Percentiles rank a stretch among this genome's conserved stretches.
These are phyloP conservation scores for Apaloderma vittatum DNA, from an alignment of 2,113 vertebrate species.

Conservation along the genomic window DNA sequence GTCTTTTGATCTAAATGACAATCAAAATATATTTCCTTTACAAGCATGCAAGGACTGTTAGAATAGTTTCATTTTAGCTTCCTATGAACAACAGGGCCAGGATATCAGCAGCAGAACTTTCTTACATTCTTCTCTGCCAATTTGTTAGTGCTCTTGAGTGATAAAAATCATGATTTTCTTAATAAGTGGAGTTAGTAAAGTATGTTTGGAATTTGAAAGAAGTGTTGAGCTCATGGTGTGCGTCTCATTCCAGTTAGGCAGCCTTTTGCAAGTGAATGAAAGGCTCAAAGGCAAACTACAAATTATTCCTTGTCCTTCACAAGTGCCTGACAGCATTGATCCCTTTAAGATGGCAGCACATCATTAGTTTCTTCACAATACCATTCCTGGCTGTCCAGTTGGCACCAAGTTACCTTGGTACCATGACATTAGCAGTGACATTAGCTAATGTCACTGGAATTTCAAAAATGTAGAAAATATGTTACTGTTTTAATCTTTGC, in stretches of 20 bases:
- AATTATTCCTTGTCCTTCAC: slow-evolving; percentile 31
- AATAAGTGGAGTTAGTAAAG: neutral
- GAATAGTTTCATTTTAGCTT: neutral
- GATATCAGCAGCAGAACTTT: neutral
- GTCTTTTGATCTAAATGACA: neutral
- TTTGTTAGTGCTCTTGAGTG: slow-evolving; percentile 43
- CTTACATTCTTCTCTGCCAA: slow-evolving; percentile 14
- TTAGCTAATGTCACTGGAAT: neutral
- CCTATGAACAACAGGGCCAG: neutral
- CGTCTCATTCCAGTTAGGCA: slow-evolving; percentile 3
- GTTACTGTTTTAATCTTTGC: neutral
- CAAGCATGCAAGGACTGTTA: neutral
- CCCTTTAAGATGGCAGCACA: neutral
- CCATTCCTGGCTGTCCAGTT: neutral
- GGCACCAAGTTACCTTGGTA: neutral
- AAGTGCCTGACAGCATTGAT: neutral
- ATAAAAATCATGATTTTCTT: slow-evolving; percentile 53
- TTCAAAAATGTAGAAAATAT: neutral
- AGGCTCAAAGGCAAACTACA: neutral
- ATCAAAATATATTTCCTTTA: neutral
- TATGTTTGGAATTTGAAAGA: slow-evolving; percentile 64
- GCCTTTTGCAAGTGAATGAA: neutral
- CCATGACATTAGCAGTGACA: neutral
- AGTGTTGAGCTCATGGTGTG: neutral
- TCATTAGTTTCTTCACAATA: neutral